phyloP scores from a whole-genome alignment of 2,888 invertebrate genomes.

The Epinotia brunnichana region DNA sequence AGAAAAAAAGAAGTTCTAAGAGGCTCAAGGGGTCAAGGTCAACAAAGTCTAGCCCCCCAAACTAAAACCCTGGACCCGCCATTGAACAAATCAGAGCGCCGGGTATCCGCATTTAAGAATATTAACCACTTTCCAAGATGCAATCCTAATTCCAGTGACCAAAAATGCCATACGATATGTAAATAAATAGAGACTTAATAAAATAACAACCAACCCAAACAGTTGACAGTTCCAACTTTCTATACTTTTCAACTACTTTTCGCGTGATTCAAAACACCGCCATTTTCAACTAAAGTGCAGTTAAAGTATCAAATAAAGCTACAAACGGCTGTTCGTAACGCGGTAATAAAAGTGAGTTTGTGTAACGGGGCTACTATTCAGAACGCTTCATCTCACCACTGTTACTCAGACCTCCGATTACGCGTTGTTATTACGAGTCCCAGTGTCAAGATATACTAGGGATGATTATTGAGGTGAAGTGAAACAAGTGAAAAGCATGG shows the following conservation, averaged over 20 bases:
- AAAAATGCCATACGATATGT: too few relatives aligned
- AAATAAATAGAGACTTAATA: not conserved
- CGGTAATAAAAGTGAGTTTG: slow-evolving; percentile 24
- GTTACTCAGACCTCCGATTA: not conserved
- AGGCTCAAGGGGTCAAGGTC: too few relatives aligned
- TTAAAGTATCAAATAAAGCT: slow-evolving; percentile 28
- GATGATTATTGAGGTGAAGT: not conserved
- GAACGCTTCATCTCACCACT: not conserved
- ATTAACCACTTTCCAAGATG: not conserved
- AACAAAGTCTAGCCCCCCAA: too few relatives aligned
- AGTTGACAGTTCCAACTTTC: slow-evolving; percentile 10
- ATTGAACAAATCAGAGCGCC: not conserved
- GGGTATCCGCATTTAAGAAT: not conserved
- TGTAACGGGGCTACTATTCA: not conserved
- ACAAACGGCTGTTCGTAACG: not conserved
- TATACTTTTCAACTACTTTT: not conserved
- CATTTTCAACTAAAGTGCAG: slow-evolving; percentile 28
- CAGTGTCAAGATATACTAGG: not conserved
- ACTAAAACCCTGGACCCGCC: too few relatives aligned
- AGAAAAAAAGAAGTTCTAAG: too few relatives aligned
- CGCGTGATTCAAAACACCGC: not conserved
- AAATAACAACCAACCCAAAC: not conserved
- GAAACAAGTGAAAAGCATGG: not conserved
- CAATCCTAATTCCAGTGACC: too few relatives aligned
- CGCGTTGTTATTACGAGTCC: not conserved